These are phyloP conservation scores for Silurus aristotelis DNA, from an alignment of 2,797 vertebrate species.

Conservation along the genomic window DNA sequence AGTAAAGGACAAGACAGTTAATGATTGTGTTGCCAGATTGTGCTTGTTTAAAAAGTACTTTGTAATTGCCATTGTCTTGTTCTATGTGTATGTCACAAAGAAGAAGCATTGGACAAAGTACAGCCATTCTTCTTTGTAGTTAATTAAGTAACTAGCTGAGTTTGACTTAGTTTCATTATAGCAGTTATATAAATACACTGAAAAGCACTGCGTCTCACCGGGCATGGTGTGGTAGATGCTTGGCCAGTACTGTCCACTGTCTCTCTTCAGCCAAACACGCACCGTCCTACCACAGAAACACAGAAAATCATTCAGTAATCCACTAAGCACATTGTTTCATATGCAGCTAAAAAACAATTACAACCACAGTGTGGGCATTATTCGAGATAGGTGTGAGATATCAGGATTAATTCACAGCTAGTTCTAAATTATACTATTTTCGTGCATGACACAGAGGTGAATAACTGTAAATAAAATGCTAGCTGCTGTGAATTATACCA, in stretches of 20 bases:
- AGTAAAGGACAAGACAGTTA: not conserved
- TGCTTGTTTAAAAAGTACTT: not conserved
- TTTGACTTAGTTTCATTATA: not conserved
- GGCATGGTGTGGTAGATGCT: conserved; percentile 91
- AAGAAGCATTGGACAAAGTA: no score
- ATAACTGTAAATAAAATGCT: no score
- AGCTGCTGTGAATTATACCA: no score
- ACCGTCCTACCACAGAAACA: conserved; percentile 79
- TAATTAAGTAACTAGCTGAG: not conserved
- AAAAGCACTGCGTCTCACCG: conserved; percentile 75
- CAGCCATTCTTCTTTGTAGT: not conserved
- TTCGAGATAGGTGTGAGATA: not conserved
- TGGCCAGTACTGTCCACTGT: conserved; percentile 97
- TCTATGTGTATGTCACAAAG: no score
- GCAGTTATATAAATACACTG: not conserved
- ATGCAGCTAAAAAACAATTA: not conserved
- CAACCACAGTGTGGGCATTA: not conserved
- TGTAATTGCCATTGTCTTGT: not conserved
- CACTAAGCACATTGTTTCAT: not conserved
- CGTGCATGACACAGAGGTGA: no score
- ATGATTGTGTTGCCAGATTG: not conserved
- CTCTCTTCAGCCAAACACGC: conserved; percentile 96
- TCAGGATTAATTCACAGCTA: not conserved
- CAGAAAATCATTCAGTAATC: not conserved
- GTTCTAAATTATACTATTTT: no score